Conservation (phyloP, 2,888 invertebrate genomes). For the Mesochorus sp. region DNA sequence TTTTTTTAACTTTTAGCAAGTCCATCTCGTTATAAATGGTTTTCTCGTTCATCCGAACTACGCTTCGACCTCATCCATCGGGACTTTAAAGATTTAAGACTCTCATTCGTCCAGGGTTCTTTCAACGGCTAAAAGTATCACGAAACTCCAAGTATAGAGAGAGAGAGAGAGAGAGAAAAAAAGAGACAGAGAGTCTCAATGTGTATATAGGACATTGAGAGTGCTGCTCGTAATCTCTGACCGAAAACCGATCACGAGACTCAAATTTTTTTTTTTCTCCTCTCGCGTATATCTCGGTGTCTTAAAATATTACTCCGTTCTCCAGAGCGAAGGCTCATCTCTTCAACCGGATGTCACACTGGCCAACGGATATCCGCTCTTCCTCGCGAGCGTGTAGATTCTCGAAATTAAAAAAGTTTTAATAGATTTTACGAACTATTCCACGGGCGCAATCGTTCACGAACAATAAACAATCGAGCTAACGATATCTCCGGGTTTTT, state of each 20-base stretch:
- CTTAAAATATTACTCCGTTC: constrained; percentile 2
- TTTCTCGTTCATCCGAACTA: background rate
- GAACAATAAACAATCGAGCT: constrained; percentile 60
- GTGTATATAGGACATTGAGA: background rate
- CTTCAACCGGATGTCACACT: background rate
- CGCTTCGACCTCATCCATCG: background rate
- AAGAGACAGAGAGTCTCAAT: background rate
- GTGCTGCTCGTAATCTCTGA: background rate
- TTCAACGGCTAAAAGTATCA: background rate
- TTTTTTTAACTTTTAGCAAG: background rate
- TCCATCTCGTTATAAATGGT: too few relatives aligned
- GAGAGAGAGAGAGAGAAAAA: too few relatives aligned
- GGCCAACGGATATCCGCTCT: background rate
- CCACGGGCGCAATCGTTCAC: background rate
- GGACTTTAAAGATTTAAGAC: constrained; percentile 1
- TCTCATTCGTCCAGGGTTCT: background rate
- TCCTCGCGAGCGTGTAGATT: constrained; percentile 33
- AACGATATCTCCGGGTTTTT: too few relatives aligned
- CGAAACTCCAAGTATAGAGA: too few relatives aligned
- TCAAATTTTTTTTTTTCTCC: background rate
- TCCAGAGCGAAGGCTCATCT: background rate
- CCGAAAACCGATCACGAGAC: background rate
- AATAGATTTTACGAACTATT: constrained; percentile 50
- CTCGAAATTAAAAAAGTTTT: constrained; percentile 67
- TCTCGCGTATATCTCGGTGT: background rate